A percentile compares a stretch with the other conserved stretches of the same genome.
Evolutionary conservation across 2,888 invertebrate genomes (phyloP).

Genomic region (Eutolmus rufibarbis): DNA sequence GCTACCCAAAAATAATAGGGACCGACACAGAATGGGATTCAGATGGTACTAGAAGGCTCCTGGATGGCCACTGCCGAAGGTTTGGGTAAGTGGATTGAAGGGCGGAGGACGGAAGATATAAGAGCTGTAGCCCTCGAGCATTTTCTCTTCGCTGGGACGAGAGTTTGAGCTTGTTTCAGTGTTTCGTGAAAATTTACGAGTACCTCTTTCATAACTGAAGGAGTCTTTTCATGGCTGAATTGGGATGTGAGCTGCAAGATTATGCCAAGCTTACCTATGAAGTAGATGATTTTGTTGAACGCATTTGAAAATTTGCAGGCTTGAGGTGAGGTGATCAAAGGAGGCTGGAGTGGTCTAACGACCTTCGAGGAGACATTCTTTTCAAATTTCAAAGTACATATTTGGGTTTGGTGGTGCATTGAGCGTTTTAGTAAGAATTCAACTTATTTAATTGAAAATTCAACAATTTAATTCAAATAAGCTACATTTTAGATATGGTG

Average conservation of each 20-base stretch:
- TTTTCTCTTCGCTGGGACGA: background rate
- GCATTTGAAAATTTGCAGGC: background rate
- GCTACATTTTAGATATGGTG: too few relatives aligned
- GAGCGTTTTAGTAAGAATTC: background rate
- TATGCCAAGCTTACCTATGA: background rate
- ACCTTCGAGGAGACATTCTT: background rate
- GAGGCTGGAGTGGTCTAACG: background rate
- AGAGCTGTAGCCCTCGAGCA: background rate
- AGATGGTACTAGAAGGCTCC: background rate
- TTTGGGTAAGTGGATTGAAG: background rate
- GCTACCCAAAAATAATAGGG: slow-evolving; percentile 10
- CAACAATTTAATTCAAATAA: background rate
- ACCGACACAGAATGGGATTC: slow-evolving; percentile 1
- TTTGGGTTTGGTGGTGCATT: background rate
- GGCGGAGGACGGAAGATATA: background rate
- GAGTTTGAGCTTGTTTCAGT: background rate
- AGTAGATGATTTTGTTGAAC: background rate
- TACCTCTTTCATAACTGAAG: background rate
- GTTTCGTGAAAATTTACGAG: background rate
- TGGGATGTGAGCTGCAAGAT: background rate
- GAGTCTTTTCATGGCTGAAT: background rate
- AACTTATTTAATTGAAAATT: background rate
- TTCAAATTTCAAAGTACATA: background rate
- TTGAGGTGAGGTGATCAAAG: background rate
- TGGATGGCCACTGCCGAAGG: background rate